Base-by-base conservation (phyloP, 2,888 invertebrate genomes). In the Syrista parreyssii region DNA sequence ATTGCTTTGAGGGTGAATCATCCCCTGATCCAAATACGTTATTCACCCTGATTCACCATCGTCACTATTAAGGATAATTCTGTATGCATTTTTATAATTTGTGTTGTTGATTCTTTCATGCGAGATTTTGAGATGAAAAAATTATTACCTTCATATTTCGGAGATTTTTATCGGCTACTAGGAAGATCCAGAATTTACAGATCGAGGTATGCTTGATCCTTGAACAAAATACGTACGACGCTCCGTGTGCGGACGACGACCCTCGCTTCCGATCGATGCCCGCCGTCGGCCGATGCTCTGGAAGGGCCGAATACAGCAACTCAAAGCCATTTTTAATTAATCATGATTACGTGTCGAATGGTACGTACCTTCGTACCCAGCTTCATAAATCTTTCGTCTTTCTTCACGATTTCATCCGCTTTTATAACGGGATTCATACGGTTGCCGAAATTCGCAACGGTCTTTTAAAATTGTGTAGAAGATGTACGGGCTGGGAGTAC, bases 291-390 rank as follows among this genome's bases (percentile, higher is more conserved):
- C 33, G 72, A 78, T 76, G 78, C 68, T 71, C 73, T 31, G 30
- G 31, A 55, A 68, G 30, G 23, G n/a, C 11, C 30, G 30, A 74
- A 35, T n/a, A n/a, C 35, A 74, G 73, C 79, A 77, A 80, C 75
- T 80, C 81, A 80, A 82, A 85, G 83, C 77, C 79, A 79, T 85
- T 86, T 86, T 86, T 85, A 86, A 86, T 86, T 84, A 86, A 84
- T 86, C 80, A 81, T 79, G 75, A 80, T 82, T 84, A 82, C 77
- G 77, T 68, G 76, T 78, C 73, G 80, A 76, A 32, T 79, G 55
- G 30, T 34, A 73, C 32, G 40, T 73, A 71, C 55, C 75, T 74
- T 75, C 36, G 32, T 69, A 68, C 71, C 12, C 35, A 75, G 69
- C 36, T 74, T 76, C 71, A 40, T 69, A 71, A 68, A 75, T 81